phyloP scores from a whole-genome alignment of 2,113 vertebrate species.

The Egretta garzetta region DNA sequence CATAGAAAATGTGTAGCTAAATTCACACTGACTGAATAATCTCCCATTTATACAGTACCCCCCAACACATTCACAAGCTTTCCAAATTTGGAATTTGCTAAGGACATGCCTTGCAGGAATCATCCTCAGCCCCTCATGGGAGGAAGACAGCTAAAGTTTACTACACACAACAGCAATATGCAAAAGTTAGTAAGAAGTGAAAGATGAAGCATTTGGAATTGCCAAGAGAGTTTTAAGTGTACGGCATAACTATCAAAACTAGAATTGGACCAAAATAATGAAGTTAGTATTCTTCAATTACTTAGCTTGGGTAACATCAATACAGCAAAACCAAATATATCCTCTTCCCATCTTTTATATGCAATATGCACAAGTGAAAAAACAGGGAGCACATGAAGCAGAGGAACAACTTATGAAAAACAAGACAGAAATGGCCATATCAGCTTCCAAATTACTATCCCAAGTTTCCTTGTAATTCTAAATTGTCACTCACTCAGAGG shows the following conservation, averaged over 20 bases:
- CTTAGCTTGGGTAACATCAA: neutral
- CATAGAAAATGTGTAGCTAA: neutral
- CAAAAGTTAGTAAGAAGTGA: neutral
- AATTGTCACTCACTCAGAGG: neutral
- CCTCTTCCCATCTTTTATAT: neutral
- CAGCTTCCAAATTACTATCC: neutral
- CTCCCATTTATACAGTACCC: neutral
- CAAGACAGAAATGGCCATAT: neutral
- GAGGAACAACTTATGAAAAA: neutral
- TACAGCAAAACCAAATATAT: neutral
- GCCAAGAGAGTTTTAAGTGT: neutral
- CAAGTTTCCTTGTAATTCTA: neutral
- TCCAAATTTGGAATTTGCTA: conserved; percentile 3
- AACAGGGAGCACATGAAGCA: neutral
- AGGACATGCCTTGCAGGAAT: neutral
- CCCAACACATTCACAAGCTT: neutral
- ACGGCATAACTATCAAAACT: neutral
- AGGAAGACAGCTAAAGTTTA: neutral
- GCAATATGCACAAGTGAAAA: neutral
- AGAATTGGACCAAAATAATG: neutral
- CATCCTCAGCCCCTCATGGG: neutral
- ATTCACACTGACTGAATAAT: conserved; percentile 1
- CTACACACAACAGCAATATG: neutral
- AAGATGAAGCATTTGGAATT: neutral
- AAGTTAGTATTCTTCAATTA: neutral